Conservation (phyloP, 2,888 invertebrate genomes). For the Aphodius granarius region DNA sequence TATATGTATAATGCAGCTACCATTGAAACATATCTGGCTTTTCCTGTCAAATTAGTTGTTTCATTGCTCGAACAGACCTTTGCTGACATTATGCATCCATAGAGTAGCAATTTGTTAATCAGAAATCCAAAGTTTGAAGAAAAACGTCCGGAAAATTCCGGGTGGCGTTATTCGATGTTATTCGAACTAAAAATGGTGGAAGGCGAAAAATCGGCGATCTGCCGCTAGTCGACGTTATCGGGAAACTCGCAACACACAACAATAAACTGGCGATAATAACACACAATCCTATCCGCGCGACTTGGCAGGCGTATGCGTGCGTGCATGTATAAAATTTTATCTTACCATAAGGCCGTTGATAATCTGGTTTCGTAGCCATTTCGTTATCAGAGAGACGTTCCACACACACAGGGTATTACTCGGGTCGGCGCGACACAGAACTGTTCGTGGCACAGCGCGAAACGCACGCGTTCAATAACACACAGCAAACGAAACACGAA, state of each 20-base stretch:
- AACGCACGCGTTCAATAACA: constrained; percentile 1
- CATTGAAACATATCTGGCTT: no score
- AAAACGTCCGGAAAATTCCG: no score
- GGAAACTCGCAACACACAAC: background rate
- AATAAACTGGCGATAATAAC: background rate
- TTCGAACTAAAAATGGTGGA: background rate
- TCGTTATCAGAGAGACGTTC: constrained; percentile 42
- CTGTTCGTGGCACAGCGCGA: constrained; percentile 2
- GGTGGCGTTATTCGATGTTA: background rate
- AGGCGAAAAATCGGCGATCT: background rate
- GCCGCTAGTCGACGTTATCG: background rate
- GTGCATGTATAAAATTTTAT: constrained; percentile 33
- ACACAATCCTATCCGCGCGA: background rate
- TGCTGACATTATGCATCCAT: no score
- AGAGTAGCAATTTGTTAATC: no score
- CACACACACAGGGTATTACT: background rate
- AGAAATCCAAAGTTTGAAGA: no score
- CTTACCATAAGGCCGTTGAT: constrained; percentile 53
- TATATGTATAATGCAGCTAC: no score
- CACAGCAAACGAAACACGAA: background rate
- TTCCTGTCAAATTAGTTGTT: no score
- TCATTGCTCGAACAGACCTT: no score
- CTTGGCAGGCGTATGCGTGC: constrained; percentile 35
- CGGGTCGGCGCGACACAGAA: constrained; percentile 1
- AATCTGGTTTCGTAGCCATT: constrained; percentile 52